These are phyloP conservation scores for Zaprionus africanus DNA, from an alignment of 1,140 invertebrate genomes.

Conservation along the genomic window DNA sequence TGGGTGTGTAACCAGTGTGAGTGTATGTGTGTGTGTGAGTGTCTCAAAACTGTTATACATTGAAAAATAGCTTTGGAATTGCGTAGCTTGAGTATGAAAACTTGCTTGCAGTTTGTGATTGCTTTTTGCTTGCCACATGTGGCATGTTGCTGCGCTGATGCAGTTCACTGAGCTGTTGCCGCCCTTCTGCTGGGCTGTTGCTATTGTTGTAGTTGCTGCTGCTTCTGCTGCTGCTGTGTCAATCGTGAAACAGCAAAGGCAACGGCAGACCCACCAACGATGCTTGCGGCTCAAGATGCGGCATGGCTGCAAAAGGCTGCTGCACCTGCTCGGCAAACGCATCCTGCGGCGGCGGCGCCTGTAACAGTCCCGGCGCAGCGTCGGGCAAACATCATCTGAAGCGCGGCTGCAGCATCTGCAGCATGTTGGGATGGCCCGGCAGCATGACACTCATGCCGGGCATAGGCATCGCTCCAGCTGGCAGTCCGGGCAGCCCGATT, in stretches of 20 bases:
- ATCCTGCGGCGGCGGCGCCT: slow-evolving; percentile 64
- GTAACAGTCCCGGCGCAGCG: slow-evolving; percentile 66
- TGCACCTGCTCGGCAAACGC: slow-evolving; percentile 45
- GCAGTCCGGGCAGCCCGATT: slow-evolving; percentile 86
- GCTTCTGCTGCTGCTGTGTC: slow-evolving; percentile 18
- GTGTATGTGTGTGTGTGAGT: slow-evolving; percentile 42
- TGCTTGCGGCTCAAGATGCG: slow-evolving; percentile 44
- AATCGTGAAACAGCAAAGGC: slow-evolving; percentile 72
- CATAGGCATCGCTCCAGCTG: slow-evolving; percentile 83
- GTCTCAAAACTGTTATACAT: slow-evolving; percentile 80
- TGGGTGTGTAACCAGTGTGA: slow-evolving; percentile 33
- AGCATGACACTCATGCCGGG: slow-evolving; percentile 89
- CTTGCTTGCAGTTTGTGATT: slow-evolving; percentile 66
- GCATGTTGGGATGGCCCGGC: slow-evolving; percentile 88
- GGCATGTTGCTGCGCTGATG: slow-evolving; percentile 9
- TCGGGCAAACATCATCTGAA: slow-evolving; percentile 90
- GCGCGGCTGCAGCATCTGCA: slow-evolving; percentile 90
- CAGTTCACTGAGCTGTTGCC: slow-evolving; percentile 16
- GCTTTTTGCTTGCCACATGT: slow-evolving; percentile 43
- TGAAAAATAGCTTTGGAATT: slow-evolving; percentile 73
- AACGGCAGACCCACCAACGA: slow-evolving; percentile 64
- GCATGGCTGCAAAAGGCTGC: slow-evolving; percentile 51
- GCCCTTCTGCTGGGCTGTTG: background rate
- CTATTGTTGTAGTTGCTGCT: background rate
- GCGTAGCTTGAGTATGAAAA: slow-evolving; percentile 63